Conservation (phyloP, 2,888 invertebrate genomes). For the Ametastegia equiseti region DNA sequence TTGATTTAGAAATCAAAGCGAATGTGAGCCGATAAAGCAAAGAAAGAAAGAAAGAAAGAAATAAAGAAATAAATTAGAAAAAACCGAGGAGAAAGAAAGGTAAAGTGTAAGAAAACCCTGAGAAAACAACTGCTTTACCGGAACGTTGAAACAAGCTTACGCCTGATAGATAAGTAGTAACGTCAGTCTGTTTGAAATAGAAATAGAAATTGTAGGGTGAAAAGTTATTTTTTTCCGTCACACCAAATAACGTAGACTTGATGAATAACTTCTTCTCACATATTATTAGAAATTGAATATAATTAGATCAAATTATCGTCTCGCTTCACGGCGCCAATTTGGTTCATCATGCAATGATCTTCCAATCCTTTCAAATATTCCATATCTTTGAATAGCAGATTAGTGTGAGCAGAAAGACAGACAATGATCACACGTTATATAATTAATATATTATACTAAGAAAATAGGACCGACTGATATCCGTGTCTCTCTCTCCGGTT, state of each 20-base stretch:
- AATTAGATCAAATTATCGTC: too few relatives aligned
- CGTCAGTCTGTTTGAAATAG: neutral
- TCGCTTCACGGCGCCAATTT: too few relatives aligned
- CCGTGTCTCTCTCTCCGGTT: neutral
- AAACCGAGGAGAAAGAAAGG: neutral
- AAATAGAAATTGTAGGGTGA: neutral
- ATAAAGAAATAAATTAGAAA: neutral
- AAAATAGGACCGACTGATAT: conserved; percentile 14
- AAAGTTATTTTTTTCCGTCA: neutral
- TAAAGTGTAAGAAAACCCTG: neutral
- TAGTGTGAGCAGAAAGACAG: neutral
- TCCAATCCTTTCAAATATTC: conserved; percentile 7
- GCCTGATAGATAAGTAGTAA: conserved; percentile 55
- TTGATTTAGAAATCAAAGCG: neutral
- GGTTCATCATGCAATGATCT: neutral
- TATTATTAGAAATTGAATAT: too few relatives aligned
- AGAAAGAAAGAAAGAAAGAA: neutral
- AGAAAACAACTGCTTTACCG: conserved; percentile 53
- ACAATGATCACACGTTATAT: conserved; percentile 11
- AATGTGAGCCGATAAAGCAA: neutral
- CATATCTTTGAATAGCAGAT: neutral
- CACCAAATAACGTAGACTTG: too few relatives aligned
- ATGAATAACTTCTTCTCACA: too few relatives aligned
- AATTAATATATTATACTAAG: neutral
- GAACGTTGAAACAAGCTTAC: conserved; percentile 69